A percentile compares a stretch with the other conserved stretches of the same genome.
Evolutionary conservation across 2,797 vertebrate species (phyloP).

Genomic region (Taeniopygia guttata): DNA sequence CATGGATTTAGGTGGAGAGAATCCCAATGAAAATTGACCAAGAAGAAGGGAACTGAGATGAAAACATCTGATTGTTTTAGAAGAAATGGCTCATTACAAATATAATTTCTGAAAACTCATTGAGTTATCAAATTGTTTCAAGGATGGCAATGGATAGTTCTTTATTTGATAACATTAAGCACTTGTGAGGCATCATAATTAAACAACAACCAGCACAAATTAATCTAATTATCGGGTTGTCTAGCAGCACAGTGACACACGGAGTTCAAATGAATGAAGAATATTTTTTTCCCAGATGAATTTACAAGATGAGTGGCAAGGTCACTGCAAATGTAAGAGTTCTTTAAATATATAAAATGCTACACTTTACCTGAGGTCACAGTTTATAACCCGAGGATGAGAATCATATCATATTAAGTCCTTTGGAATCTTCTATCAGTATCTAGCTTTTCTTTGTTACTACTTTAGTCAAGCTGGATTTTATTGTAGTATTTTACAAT

Average conservation of each 20-base stretch:
- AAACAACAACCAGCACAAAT: not conserved
- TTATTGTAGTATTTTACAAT: not conserved
- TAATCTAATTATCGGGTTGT: not conserved
- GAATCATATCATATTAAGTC: not conserved
- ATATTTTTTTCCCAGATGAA: too few relatives aligned
- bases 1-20: not conserved
- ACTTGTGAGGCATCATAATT: not conserved
- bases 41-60: not conserved
- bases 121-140: not conserved
- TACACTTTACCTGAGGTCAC: fast-evolving
- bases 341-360: not conserved
- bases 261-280: not conserved
- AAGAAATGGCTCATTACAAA: not conserved
- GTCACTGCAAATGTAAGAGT: not conserved
- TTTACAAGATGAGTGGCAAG: not conserved
- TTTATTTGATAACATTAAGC: not conserved
- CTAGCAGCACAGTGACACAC: not conserved
- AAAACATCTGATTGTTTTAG: not conserved
- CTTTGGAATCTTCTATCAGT: not conserved
- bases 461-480: not conserved
- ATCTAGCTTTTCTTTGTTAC: not conserved
- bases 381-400: not conserved
- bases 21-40: not conserved
- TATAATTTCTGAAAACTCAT: not conserved
- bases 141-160: not conserved